phyloP scores from a whole-genome alignment of 2,797 vertebrate species.

The Gymnocypris eckloni region DNA sequence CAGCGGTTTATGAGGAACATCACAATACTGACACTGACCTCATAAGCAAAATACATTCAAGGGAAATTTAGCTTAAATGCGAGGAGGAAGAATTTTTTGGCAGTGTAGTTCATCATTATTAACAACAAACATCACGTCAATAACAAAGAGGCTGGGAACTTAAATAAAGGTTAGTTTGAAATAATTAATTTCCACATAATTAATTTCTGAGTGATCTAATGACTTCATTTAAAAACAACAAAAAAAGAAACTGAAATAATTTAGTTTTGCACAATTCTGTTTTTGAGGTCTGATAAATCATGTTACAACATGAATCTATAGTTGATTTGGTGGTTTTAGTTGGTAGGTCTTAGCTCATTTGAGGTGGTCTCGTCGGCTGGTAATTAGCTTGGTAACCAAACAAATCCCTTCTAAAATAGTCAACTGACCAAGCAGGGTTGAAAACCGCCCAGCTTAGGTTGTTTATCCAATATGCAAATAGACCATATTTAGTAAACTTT shows the following conservation, averaged over 20 bases:
- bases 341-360: neutral
- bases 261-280: slow-evolving; percentile 1
- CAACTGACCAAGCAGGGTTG: neutral
- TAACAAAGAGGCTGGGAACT: neutral
- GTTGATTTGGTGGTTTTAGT: neutral
- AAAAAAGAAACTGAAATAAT: slow-evolving; percentile 24
- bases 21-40: neutral
- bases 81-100: neutral
- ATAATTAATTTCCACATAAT: slow-evolving; percentile 9
- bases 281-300: neutral
- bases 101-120: neutral
- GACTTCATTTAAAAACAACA: neutral
- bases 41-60: neutral
- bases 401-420: neutral
- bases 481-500: neutral
- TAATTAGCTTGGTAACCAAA: neutral
- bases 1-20: neutral
- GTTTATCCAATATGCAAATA: neutral
- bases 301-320: neutral
- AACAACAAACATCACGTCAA: neutral
- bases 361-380: neutral
- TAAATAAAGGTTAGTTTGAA: slow-evolving; percentile 22
- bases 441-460: neutral
- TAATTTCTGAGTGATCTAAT: slow-evolving; percentile 30
- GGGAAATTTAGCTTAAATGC: neutral